Evolutionary conservation across 2,113 vertebrate species (phyloP), one percentile per base, ranked within the genome.

Genomic region (Erinaceus europaeus): DNA sequence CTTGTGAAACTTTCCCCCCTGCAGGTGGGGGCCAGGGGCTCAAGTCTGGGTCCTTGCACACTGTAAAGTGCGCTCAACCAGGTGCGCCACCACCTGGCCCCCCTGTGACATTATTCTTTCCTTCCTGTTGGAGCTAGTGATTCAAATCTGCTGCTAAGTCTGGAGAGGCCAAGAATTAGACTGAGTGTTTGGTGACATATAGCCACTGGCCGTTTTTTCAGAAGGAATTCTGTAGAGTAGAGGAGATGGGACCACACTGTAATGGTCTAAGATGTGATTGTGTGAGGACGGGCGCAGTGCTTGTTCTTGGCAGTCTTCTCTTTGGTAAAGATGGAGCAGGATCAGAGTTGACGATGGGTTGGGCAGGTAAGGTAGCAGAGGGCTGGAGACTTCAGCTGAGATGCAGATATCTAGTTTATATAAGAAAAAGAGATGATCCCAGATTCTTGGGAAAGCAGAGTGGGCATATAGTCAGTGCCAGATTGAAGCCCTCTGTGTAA

Each of bases 311-410:
- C 34, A 13, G 29, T 11, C 11, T 55, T 18, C 76, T 15, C 46
- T 10, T 42, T 55, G 7, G 25, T 69, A 52, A n/a, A 6, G 27
- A 64, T 21, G 42, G 17, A 23, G 9, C 44, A 55, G 62, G 5
- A 10, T 36, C 38, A 23, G 42, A 32, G 32, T 18, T 10, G 38
- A 29, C 17, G 25, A 32, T 67, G 36, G 32, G 38, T 62, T 68
- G 9, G 2, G 25, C 7, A 29, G 64, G 75, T 55, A 7, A 69
- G 4, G 18, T 3, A 8, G 20, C 44, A 50, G 34, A 59, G 12
- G 20, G n/a, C 40, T 18, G 0, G 27, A 46, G 57, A 44, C 18
- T 52, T 68, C n/a, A n/a, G n/a, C n/a, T n/a, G n/a, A n/a, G n/a
- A n/a, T n/a, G n/a, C n/a, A n/a, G n/a, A n/a, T n/a, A n/a, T n/a